phyloP scores from a whole-genome alignment of 2,113 vertebrate species.

The Ictalurus punctatus region DNA sequence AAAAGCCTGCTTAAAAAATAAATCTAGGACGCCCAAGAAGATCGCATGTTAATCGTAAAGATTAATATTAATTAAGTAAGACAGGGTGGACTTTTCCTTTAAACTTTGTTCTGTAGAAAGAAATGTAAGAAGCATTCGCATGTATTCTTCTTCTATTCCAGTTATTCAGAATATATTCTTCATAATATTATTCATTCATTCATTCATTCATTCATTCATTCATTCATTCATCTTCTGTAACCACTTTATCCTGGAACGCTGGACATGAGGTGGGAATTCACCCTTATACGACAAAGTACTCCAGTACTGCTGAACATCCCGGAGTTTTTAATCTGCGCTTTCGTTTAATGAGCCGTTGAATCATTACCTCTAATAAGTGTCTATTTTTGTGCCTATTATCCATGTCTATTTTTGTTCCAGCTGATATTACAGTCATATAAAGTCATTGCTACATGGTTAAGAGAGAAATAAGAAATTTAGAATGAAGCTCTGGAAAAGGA shows the following conservation, averaged over 20 bases:
- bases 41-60: not conserved
- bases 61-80: not conserved
- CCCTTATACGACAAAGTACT: not conserved
- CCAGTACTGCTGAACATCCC: not conserved
- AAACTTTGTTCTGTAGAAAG: not conserved
- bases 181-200: not conserved
- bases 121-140: not conserved
- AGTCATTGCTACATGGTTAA: no score
- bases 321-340: not conserved
- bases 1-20: not conserved
- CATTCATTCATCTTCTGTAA: not conserved
- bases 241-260: not conserved
- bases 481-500: not conserved
- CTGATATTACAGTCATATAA: not conserved
- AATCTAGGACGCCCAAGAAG: not conserved
- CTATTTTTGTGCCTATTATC: not conserved
- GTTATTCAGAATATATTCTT: not conserved
- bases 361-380: not conserved
- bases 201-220: no score
- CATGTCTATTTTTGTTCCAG: not conserved
- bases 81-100: not conserved
- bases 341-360: not conserved
- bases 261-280: not conserved
- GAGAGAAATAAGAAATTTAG: not conserved
- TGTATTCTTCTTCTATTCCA: not conserved